Base-by-base conservation (phyloP, 2,113 vertebrate genomes). In the Ariopsis seemanni region DNA sequence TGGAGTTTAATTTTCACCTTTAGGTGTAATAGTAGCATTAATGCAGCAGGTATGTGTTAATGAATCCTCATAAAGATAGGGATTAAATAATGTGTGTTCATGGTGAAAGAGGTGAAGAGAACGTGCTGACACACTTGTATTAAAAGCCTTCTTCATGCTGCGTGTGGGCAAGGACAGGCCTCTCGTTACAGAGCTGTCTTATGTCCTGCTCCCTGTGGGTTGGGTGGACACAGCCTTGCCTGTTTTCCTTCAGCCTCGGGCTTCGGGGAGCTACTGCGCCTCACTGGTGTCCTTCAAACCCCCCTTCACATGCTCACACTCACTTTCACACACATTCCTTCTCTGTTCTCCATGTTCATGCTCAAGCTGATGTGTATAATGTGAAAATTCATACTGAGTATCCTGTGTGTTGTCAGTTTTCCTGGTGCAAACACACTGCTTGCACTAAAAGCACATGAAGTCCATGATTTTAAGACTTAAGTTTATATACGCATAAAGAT, bases 111-210 rank as follows among this genome's bases (percentile, higher is more conserved):
- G 63, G 74, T 25, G 30, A 5, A 74, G 3, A 20, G 58, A 63
- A 5, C 55, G 18, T 67, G 27, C 86, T 55, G 58, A 74, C n/a
- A 42, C 62, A 27, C 69, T 79, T 1, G n/a, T 74, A 82, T 62
- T 89, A 81, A 88, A 83, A 85, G 57, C n/a, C 67, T 80, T 67
- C 52, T 83, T 85, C 58, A 53, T 18, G 34, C 48, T 5, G 88
- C 60, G n/a, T 87, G 86, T 14, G 42, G 34, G n/a, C 53, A 42
- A 30, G 52, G 71, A 30, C 20, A 7, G 69, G 42, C 83, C 77
- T 74, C 84, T 82, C 10, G n/a, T 65, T 27, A 75, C 80, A 82
- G 78, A 65, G 57, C 79, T 5, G 14, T 83, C 52, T 83, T n/a
- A 42, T 20, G 52, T 53, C 42, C 42, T 48, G 6, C 71, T 80